Percentiles rank a stretch among this genome's conserved stretches.
Evolutionary conservation across 2,797 vertebrate species (phyloP).

Genomic region (Phataginus tetradactyla): DNA sequence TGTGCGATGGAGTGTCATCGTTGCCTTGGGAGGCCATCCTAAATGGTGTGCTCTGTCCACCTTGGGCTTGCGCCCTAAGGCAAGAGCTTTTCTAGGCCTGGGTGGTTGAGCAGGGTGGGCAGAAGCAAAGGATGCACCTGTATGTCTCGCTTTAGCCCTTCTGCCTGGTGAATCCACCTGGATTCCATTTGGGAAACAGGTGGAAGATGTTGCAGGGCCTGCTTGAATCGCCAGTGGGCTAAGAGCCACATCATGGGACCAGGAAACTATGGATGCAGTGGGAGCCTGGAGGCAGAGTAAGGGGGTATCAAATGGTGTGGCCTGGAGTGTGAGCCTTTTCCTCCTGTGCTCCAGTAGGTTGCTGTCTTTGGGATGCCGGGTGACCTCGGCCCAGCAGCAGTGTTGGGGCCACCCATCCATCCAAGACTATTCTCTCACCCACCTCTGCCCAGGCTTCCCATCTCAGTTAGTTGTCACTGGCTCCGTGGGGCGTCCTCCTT

Average conservation of each 20-base stretch:
- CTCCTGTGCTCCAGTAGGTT: not conserved
- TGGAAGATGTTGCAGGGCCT: not conserved
- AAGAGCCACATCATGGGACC: not conserved
- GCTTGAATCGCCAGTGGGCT: not conserved
- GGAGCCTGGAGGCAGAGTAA: not conserved
- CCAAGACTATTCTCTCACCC: not conserved
- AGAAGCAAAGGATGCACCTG: not conserved
- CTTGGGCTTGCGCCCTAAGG: not conserved
- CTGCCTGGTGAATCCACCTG: constrained; percentile 11
- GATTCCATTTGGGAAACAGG: constrained; percentile 52
- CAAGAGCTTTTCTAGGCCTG: not conserved
- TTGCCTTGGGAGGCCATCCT: not conserved
- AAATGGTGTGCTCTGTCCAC: not conserved
- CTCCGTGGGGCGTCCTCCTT: not conserved
- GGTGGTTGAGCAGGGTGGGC: not conserved
- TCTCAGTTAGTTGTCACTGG: not conserved
- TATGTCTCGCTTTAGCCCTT: not conserved
- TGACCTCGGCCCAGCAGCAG: not conserved
- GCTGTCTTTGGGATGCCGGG: not conserved
- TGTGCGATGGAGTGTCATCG: not conserved
- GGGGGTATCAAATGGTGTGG: not conserved
- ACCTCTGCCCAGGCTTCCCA: not conserved
- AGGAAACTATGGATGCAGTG: not conserved
- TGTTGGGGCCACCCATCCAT: not conserved
- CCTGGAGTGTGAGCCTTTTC: not conserved